Evolutionary conservation across 1,140 invertebrate species (phyloP), one percentile per base, ranked within the genome.

Genomic region (Rhagoletis zephyria): DNA sequence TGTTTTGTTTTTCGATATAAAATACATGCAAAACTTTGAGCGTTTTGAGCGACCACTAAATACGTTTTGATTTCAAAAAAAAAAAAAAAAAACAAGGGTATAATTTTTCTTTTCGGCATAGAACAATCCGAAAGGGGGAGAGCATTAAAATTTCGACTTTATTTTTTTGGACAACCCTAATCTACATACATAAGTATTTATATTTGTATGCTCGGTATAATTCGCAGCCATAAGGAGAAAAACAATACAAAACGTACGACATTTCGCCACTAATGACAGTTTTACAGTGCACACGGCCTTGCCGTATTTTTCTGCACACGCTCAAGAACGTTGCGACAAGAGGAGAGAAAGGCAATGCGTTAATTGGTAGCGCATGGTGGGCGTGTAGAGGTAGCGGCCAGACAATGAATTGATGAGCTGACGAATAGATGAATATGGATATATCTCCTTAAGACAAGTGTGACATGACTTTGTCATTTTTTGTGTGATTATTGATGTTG

Each of bases 401-500:
- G 64, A 12, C 61, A 63, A 63, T 63, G 61, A 14, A 63, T 30
- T 30, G 30, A 30, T 30, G 30, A 30, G 30, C 61, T 63, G 61
- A 16, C 12, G 10, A 63, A 63, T 63, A 63, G 10, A 14, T 63
- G 61, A 16, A 6, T 63, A 63, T 63, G 61, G 16, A 63, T 67
- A 67, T 30, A 30, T 67, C 30, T 67, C n/a, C 19, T 67, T 67
- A 67, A 30, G 64, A 30, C 64, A 67, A 67, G 64, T 67, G 64
- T 67, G 30, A 67, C 16, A 67, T 67, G 64, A 10, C 64, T 63
- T 63, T 67, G 64, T 67, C n/a, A 67, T 30, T 5, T 40, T 30
- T 67, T 40, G 16, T 67, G 19, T 63, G 3, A 4, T 30, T 67
- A 4, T 67, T 67, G 64, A 3, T 19, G 5, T 67, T 56, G 51